Conservation (phyloP, 2,113 vertebrate genomes). For the Megaleporinus macrocephalus region DNA sequence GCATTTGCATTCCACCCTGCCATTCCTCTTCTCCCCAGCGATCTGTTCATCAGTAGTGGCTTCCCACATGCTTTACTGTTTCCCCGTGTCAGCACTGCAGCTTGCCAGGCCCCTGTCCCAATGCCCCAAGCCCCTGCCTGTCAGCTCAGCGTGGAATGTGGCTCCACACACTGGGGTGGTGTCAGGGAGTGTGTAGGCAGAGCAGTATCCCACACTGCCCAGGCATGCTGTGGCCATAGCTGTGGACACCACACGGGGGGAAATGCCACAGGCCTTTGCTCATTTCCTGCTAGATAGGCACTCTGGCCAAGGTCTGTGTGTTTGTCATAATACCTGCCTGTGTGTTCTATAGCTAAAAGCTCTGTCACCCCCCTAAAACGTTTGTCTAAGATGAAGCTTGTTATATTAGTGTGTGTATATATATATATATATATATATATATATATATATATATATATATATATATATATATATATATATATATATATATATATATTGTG, state of each 20-base stretch:
- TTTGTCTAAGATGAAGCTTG: not conserved
- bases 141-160: not conserved
- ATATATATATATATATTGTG: too few relatives aligned
- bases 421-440: too few relatives aligned
- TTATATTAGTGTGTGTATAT: too few relatives aligned
- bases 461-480: too few relatives aligned
- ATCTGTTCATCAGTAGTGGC: slow-evolving; percentile 32
- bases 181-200: not conserved
- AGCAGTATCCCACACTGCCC: not conserved
- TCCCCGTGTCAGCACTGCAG: slow-evolving; percentile 52
- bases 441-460: too few relatives aligned
- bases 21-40: slow-evolving; percentile 13
- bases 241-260: slow-evolving; percentile 50
- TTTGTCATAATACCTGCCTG: slow-evolving; percentile 58
- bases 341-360: not conserved
- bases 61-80: not conserved
- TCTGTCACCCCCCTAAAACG: not conserved
- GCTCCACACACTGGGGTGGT: not conserved
- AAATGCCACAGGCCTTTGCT: slow-evolving; percentile 68
- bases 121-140: slow-evolving; percentile 55
- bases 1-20: not conserved
- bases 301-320: slow-evolving; percentile 53
- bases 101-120: slow-evolving; percentile 2
- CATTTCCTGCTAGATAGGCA: slow-evolving; percentile 63
- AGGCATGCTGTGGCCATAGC: not conserved